phyloP scores from a whole-genome alignment of 2,888 invertebrate genomes.

The Hermaeophaga mercurialis region DNA sequence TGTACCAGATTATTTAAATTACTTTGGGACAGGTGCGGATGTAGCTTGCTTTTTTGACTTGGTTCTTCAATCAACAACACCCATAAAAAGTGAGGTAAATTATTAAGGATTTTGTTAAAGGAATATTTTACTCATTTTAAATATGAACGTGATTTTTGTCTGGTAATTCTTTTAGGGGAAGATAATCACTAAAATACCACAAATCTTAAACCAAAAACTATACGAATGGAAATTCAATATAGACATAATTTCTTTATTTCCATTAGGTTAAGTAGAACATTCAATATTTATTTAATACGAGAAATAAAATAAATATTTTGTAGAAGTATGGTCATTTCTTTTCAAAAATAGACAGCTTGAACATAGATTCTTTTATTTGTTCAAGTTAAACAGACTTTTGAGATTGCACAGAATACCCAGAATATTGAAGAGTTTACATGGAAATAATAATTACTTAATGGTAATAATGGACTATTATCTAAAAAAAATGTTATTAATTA shows the following conservation, averaged over 20 bases:
- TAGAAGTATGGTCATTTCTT: constrained; percentile 29
- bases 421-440: constrained; percentile 59
- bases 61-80: constrained; percentile 56
- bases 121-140: background rate
- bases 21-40: constrained; percentile 56
- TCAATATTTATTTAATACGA: background rate
- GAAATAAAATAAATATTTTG: constrained; percentile 8
- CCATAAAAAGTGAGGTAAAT: constrained; percentile 39
- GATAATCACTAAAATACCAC: constrained; percentile 52
- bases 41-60: constrained; percentile 58
- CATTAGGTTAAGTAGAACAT: constrained; percentile 20
- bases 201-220: constrained; percentile 58
- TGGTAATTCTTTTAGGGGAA: constrained; percentile 51
- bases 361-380: constrained; percentile 58
- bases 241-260: constrained; percentile 51
- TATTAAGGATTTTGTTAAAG: background rate
- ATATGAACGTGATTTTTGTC: background rate
- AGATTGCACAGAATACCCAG: constrained; percentile 60
- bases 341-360: constrained; percentile 15
- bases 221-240: constrained; percentile 61
- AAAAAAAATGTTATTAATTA: background rate
- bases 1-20: constrained; percentile 57
- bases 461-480: constrained; percentile 1
- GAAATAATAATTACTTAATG: constrained; percentile 45
- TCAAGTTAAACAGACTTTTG: constrained; percentile 62